Evolutionary conservation across 2,888 invertebrate genomes (phyloP).

Genomic region (Ditula angustiorana): DNA sequence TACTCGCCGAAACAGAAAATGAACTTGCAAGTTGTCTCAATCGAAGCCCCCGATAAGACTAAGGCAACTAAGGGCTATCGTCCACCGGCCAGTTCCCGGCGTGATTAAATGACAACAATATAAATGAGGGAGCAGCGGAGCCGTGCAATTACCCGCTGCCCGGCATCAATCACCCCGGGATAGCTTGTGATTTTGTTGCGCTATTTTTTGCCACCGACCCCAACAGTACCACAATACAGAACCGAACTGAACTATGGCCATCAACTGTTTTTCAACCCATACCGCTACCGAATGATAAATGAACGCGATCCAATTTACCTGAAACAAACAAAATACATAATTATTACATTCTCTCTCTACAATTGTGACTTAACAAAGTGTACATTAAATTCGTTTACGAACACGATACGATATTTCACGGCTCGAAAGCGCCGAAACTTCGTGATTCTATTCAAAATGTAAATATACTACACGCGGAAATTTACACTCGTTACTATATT

Average conservation of each 20-base stretch:
- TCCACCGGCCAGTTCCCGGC: constrained; percentile 40
- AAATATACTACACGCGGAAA: neutral
- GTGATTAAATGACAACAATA: constrained; percentile 74
- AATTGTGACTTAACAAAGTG: neutral
- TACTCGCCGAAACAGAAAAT: neutral
- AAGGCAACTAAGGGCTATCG: constrained; percentile 41
- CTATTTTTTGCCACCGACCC: constrained; percentile 49
- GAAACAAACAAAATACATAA: neutral
- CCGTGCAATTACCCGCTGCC: constrained; percentile 63
- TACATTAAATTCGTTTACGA: neutral
- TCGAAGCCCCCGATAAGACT: constrained; percentile 6
- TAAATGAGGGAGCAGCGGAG: constrained; percentile 69
- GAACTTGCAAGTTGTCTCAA: neutral
- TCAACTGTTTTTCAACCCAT: constrained; percentile 17
- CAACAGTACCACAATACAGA: constrained; percentile 14
- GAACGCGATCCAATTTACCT: constrained; percentile 3
- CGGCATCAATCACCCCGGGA: constrained; percentile 66
- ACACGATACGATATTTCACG: constrained; percentile 2
- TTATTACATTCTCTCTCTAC: neutral
- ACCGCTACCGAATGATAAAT: constrained; percentile 11
- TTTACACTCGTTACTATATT: neutral
- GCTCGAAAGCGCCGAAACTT: neutral
- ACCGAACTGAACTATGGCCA: constrained; percentile 4
- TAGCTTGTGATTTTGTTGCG: constrained; percentile 58
- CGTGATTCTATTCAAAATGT: constrained; percentile 8